Evolutionary conservation across 2,797 vertebrate genomes (phyloP).

Genomic region (Pipistrellus nathusii): DNA sequence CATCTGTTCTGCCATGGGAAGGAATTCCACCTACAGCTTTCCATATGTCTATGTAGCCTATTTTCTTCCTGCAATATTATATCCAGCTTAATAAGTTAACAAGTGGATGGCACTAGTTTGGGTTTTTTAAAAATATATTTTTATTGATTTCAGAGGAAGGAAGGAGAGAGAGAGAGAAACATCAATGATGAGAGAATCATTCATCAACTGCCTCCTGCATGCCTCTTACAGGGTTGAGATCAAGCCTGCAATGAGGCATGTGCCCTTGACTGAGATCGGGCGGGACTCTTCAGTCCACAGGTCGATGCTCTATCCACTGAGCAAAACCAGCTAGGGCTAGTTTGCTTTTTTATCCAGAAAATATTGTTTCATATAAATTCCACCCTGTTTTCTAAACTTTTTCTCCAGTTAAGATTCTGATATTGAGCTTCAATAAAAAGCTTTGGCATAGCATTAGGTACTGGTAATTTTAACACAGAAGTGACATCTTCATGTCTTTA

Average conservation of each 20-base stretch:
- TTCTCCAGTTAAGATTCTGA: constrained; percentile 34
- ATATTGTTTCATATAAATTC: constrained; percentile 13
- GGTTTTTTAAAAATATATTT: background rate
- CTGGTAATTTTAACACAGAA: background rate
- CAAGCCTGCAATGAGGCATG: too few relatives aligned
- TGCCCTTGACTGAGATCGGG: too few relatives aligned
- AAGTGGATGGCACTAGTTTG: background rate
- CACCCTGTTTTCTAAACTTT: constrained; percentile 3
- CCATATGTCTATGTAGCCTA: background rate
- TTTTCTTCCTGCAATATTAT: background rate
- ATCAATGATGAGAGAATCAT: too few relatives aligned
- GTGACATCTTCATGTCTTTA: background rate
- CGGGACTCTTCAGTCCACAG: too few relatives aligned
- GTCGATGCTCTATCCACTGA: too few relatives aligned
- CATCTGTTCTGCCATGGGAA: background rate
- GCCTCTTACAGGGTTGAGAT: too few relatives aligned
- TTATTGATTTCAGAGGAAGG: too few relatives aligned
- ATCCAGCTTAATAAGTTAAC: constrained; percentile 1
- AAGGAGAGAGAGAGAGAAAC: too few relatives aligned
- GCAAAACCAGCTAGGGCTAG: too few relatives aligned
- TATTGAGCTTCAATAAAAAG: constrained; percentile 11
- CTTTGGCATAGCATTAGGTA: background rate
- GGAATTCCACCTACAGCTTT: background rate
- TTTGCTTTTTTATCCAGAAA: background rate
- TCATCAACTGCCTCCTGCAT: too few relatives aligned